Base-by-base conservation (phyloP, 2,113 vertebrate genomes). In the Sceloporus undulatus region DNA sequence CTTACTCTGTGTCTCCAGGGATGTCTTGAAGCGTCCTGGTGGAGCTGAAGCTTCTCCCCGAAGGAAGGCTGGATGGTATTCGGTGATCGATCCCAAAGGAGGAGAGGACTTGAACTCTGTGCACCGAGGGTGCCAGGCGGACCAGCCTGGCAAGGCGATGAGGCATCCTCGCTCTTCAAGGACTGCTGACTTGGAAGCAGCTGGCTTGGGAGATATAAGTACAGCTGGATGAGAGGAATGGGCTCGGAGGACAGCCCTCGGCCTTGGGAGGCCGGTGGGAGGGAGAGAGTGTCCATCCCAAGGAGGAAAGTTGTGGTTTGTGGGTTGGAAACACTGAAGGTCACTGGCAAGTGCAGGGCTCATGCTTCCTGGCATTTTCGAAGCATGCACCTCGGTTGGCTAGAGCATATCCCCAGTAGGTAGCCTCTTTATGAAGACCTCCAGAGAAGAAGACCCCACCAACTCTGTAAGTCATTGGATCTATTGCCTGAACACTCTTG, bases 21-120 rank as follows among this genome's bases (percentile, higher is more conserved):
- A 1, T 23, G 3, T 90, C 89, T 62, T 54, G 89, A 21, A 83
- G 70, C 68, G 70, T 25, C 0, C 2, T 34, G 0, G 16, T 84
- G 78, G 80, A 84, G 87, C 92, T 76, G 90, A 94, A 92, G 48
- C 29, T 10, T 81, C 91, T 92, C 6, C 76, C 3, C 0, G 25
- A 4, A 1, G 77, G 3, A 27, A 5, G 1, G 13, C 52, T 38
- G 6, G 14, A 34, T 1, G 27, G 34, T 0, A 10, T 0, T 9
- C 1, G 77, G 0, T 79, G 21, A 5, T 65, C 1, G 59, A 80
- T 21, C 9, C 42, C 82, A 0, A 40, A 9, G n/a, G 77, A 85
- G 0, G 2, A 27, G 48, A 2, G 76, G 76, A 78, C 3, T 3
- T 29, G 52, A 6, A 5, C 66, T 74, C 71, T 93, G 62, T 4